Conservation (phyloP, 2,888 invertebrate genomes). For the Sphaerophoria rueppellii region DNA sequence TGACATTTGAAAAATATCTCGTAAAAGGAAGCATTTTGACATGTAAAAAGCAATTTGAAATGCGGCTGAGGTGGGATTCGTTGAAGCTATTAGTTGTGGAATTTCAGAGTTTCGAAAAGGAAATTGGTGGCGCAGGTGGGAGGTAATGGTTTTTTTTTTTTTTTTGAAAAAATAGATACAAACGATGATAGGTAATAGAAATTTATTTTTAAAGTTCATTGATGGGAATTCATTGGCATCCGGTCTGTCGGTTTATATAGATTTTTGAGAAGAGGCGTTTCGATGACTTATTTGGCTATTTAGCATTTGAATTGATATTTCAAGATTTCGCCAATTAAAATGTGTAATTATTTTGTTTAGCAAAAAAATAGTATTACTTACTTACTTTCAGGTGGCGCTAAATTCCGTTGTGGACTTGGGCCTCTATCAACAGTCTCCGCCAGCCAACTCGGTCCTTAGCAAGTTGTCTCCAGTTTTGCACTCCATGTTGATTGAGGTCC, state of each 20-base stretch:
- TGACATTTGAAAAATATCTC: slow-evolving; percentile 6
- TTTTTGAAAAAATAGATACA: slow-evolving; percentile 33
- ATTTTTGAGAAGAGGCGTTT: slow-evolving; percentile 50
- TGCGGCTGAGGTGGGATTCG: slow-evolving; percentile 63
- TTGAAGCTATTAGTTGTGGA: slow-evolving; percentile 61
- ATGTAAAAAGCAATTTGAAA: slow-evolving; percentile 18
- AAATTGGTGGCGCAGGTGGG: slow-evolving; percentile 49
- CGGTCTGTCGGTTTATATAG: slow-evolving; percentile 21
- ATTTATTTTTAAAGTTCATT: slow-evolving; percentile 52
- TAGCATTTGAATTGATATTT: not conserved
- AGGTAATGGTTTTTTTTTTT: not conserved
- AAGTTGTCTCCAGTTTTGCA: too few species aligned
- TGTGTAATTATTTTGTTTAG: too few species aligned
- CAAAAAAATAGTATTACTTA: too few species aligned
- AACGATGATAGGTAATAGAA: slow-evolving; percentile 33
- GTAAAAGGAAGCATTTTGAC: slow-evolving; percentile 34
- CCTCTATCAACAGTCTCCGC: too few species aligned
- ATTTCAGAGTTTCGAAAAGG: slow-evolving; percentile 56
- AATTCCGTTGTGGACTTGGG: too few species aligned
- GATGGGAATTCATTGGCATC: slow-evolving; percentile 58
- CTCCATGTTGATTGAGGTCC: too few species aligned
- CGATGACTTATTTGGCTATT: slow-evolving; percentile 48
- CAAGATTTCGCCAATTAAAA: too few species aligned
- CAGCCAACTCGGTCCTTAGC: too few species aligned
- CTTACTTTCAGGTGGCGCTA: too few species aligned